These are phyloP conservation scores for Macrobrachium nipponense DNA, from an alignment of 1,140 invertebrate genomes.

Conservation along the genomic window DNA sequence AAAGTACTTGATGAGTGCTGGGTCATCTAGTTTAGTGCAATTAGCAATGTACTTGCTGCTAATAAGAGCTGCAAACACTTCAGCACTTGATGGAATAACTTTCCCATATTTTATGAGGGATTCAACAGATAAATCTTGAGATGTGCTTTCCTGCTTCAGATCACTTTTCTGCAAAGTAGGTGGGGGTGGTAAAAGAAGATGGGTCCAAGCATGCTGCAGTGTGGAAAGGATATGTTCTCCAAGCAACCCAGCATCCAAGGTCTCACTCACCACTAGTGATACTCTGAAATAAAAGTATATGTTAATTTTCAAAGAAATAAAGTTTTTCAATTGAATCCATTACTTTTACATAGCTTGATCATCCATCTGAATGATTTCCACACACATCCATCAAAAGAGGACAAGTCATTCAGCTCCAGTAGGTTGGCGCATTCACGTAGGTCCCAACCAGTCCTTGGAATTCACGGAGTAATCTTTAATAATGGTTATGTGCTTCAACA, in stretches of 20 bases:
- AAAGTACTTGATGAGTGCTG: slow-evolving; percentile 52
- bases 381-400: no score
- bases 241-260: slow-evolving; percentile 82
- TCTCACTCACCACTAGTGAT: slow-evolving; percentile 79
- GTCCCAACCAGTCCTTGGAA: no score
- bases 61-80: slow-evolving; percentile 75
- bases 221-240: slow-evolving; percentile 79
- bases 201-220: slow-evolving; percentile 77
- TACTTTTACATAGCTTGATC: no score
- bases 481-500: no score
- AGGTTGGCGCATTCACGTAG: no score
- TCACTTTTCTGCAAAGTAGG: neutral
- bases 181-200: slow-evolving; percentile 69
- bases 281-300: slow-evolving; percentile 69
- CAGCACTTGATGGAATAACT: slow-evolving; percentile 75
- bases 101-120: slow-evolving; percentile 66
- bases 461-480: no score
- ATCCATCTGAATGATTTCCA: no score
- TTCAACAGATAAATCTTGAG: neutral
- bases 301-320: neutral
- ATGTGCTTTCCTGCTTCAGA: neutral
- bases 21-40: slow-evolving; percentile 69
- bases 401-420: no score
- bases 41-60: slow-evolving; percentile 70
- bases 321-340: no score